Base-by-base conservation (phyloP, 2,113 vertebrate species). In the Plecotus auritus region DNA sequence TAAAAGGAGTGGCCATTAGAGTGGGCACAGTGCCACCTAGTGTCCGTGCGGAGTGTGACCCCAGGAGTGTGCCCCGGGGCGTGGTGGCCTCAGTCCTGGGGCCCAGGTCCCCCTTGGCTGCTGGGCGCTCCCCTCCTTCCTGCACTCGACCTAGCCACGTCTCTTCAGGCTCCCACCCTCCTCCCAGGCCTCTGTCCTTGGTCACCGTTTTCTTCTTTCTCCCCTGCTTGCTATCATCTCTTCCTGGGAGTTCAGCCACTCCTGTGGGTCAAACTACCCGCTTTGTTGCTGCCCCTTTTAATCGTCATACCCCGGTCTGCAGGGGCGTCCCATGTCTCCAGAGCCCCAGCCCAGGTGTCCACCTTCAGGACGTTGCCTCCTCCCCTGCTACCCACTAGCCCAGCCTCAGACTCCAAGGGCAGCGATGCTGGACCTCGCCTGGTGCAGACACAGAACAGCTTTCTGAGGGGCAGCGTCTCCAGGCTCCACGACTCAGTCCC, bases 1-100 rank as follows among this genome's bases (percentile, higher is more conserved):
- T 5, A 9, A 17, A 28, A 64, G 23, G 23, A 61, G 56, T 12
- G 42, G 49, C 28, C 1, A 1, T 66, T 56, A 30, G 56, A 10
- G 5, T 37, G 74, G 92, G 32, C 64, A 20, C 80, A 73, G 84
- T 42, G 81, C 91, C 96, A 18, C 66, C 97, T 95, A 28, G 93
- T 93, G 96, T 72, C 82, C 1, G 0, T 0, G 2, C 72, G 28
- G 49, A 13, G 32, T 23, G 2, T 28, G 77, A 8, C 42, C 72
- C 8, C 51, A 54, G 51, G 51, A 54, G 18, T 54, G 18, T 54
- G 51, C 18, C 7, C 37, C 1, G 1, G 4, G 8, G 2, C 30
- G 7, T 7, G 3, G 51, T 17, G 9, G 30, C 5, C 40, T 12
- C 26, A 6, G 37, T 35, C 10, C 16, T 7, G n/a, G 0, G 66